Evolutionary conservation across 2,113 vertebrate genomes (phyloP).

Genomic region (Leuciscus idus): DNA sequence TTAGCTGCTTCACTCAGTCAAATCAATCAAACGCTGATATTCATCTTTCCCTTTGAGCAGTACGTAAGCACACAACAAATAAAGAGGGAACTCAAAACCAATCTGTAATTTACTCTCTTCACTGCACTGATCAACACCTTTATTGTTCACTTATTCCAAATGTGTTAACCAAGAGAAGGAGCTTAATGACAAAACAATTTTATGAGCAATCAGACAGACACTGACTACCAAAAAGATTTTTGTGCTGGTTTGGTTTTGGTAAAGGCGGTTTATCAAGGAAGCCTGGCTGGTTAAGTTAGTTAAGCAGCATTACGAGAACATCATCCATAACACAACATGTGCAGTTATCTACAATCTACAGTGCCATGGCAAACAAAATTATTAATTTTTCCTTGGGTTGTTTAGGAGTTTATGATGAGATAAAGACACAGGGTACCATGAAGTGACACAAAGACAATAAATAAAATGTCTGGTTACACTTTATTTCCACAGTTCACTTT

Average conservation of each 20-base stretch:
- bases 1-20: constrained; percentile 6
- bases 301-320: background rate
- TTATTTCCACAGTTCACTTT: too few relatives aligned
- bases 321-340: background rate
- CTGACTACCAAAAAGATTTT: background rate
- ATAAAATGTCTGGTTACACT: background rate
- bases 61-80: constrained; percentile 21
- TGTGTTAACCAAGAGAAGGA: background rate
- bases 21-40: constrained; percentile 41
- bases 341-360: background rate
- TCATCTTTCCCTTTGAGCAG: constrained; percentile 14
- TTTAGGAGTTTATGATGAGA: background rate
- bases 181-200: background rate
- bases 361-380: background rate
- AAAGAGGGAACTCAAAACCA: constrained; percentile 32
- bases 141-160: background rate
- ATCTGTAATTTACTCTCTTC: constrained; percentile 19
- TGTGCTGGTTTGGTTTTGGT: background rate
- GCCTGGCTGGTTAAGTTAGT: background rate
- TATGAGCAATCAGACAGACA: background rate
- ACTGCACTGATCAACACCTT: background rate
- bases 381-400: background rate
- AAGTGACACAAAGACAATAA: background rate
- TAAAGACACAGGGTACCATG: background rate
- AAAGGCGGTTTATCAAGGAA: background rate